Conservation (phyloP, 30 jellyfish, hydroid and myxozoan species). For the Aurelia sp. region DNA sequence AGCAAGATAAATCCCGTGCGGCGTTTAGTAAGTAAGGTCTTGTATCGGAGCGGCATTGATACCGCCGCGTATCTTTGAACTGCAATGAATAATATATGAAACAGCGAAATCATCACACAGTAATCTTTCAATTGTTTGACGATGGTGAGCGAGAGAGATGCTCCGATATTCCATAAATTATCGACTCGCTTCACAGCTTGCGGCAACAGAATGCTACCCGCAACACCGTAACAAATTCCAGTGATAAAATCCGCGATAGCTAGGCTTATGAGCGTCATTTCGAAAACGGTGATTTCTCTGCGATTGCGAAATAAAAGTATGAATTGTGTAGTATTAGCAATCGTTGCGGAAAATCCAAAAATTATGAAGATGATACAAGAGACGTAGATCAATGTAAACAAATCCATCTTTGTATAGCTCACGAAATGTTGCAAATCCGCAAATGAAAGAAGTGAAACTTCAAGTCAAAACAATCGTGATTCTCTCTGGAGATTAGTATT, state of each 20-base stretch:
- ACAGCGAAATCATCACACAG: background rate
- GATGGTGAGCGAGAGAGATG: too few species aligned
- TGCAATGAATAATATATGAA: constrained; percentile 17
- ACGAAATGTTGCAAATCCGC: too few species aligned
- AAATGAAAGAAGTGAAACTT: too few species aligned
- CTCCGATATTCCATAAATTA: too few species aligned
- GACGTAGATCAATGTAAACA: too few species aligned
- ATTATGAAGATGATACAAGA: background rate
- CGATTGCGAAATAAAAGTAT: background rate
- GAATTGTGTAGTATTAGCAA: constrained; percentile 10
- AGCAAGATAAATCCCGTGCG: background rate
- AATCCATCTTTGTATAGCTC: too few species aligned
- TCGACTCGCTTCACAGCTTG: too few species aligned
- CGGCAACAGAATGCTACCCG: background rate
- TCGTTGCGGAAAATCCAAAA: constrained; percentile 6
- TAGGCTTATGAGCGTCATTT: constrained; percentile 18
- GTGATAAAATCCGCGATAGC: constrained; percentile 5
- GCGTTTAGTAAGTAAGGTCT: background rate
- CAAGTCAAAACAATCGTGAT: too few species aligned
- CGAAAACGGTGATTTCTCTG: background rate
- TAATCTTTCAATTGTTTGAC: too few species aligned
- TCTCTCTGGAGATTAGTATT: too few species aligned
- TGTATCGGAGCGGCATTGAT: constrained; percentile 5
- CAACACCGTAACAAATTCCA: background rate
- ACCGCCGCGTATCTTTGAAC: constrained; percentile 33